phyloP scores from a whole-genome alignment of 2,113 vertebrate species.

The Atractosteus spatula region DNA sequence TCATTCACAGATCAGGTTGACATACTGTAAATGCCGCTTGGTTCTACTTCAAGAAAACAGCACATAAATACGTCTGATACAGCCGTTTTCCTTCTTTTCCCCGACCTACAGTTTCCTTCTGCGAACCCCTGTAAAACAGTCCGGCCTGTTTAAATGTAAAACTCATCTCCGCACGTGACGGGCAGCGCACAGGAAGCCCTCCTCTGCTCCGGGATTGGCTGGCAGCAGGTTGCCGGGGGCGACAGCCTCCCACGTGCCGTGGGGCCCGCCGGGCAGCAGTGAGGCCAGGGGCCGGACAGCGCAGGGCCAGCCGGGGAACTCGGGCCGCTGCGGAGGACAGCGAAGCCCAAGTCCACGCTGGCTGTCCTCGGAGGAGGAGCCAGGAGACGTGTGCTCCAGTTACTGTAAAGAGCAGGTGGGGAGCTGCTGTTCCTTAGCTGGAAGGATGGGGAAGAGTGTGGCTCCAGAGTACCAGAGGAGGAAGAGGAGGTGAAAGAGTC shows the following conservation, averaged over 20 bases:
- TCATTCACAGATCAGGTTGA: too few relatives aligned
- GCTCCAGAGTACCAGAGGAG: not conserved
- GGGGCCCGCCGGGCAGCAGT: not conserved
- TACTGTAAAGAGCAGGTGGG: not conserved
- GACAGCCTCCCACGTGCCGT: not conserved
- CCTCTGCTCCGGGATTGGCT: conserved; percentile 9
- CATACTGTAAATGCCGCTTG: too few relatives aligned
- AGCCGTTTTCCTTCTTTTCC: too few relatives aligned
- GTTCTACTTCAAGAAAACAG: too few relatives aligned
- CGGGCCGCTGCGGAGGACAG: too few relatives aligned
- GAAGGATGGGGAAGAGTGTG: not conserved
- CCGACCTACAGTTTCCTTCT: too few relatives aligned
- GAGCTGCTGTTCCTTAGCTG: not conserved
- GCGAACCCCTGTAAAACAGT: too few relatives aligned
- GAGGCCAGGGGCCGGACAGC: not conserved
- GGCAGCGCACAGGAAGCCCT: not conserved
- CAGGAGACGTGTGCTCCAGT: not conserved
- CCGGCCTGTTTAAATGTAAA: conserved; percentile 7
- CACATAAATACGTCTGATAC: too few relatives aligned
- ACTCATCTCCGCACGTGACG: not conserved
- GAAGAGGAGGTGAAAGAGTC: conserved; percentile 2
- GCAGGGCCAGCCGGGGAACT: not conserved
- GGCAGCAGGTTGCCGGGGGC: conserved; percentile 3
- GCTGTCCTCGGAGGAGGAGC: too few relatives aligned
- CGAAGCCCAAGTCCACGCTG: too few relatives aligned